A percentile compares a stretch with the other conserved stretches of the same genome.
phyloP scores from a whole-genome alignment of 2,797 vertebrate species.

The Helarctos malayanus region DNA sequence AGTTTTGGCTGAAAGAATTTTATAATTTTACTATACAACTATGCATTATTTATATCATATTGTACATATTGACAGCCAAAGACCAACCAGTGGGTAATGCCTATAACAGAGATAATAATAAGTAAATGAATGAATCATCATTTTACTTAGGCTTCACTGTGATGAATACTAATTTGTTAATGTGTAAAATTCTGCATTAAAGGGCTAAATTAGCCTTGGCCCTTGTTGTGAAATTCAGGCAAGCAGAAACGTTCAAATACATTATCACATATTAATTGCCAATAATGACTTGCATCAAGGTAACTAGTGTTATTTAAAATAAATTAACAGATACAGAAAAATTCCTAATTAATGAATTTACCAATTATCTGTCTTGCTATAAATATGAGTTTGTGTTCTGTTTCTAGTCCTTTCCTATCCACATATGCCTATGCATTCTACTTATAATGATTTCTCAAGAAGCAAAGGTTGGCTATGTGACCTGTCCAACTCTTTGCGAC shows the following conservation, averaged over 20 bases:
- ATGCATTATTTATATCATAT: conserved; percentile 2
- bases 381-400: conserved; percentile 39
- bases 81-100: background rate
- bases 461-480: conserved; percentile 67
- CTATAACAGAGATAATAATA: conserved; percentile 57
- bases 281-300: conserved; percentile 69
- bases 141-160: conserved; percentile 58
- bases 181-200: conserved; percentile 24
- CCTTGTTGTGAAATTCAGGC: conserved; percentile 70
- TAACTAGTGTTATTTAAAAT: conserved; percentile 72
- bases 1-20: conserved; percentile 72
- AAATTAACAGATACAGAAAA: conserved; percentile 71
- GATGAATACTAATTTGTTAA: conserved; percentile 73
- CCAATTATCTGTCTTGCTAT: conserved; percentile 51
- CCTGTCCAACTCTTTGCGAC: conserved; percentile 68
- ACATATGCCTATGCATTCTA: background rate
- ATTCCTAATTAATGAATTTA: conserved; percentile 63
- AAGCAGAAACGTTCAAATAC: conserved; percentile 76
- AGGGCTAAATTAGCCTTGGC: conserved; percentile 67
- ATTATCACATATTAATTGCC: conserved; percentile 74
- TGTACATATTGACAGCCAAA: conserved; percentile 35
- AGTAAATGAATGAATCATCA: conserved; percentile 68
- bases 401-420: conserved; percentile 7
- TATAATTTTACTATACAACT: conserved; percentile 47
- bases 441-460: conserved; percentile 61